Evolutionary conservation across 2,113 vertebrate species (phyloP).

Genomic region (Bubalus kerabau): DNA sequence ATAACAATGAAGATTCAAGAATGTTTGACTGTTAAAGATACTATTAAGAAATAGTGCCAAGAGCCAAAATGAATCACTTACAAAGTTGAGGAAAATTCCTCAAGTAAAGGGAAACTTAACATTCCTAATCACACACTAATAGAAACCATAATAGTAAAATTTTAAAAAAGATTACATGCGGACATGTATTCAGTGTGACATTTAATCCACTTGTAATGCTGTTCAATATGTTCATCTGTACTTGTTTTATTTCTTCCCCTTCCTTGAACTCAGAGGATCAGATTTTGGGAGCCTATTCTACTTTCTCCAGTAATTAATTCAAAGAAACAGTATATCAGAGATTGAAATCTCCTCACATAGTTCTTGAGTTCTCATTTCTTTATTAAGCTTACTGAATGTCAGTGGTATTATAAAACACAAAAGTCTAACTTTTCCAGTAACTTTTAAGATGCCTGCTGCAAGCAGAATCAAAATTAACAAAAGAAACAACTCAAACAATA

Average conservation of each 20-base stretch:
- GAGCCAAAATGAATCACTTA: background rate
- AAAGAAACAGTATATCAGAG: background rate
- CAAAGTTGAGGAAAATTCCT: background rate
- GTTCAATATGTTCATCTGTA: background rate
- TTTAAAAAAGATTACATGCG: background rate
- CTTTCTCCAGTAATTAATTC: slow-evolving; percentile 37
- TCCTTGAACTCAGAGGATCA: background rate
- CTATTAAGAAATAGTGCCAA: background rate
- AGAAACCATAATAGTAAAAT: background rate
- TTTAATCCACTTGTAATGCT: background rate
- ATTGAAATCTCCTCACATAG: background rate
- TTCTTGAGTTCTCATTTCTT: slow-evolving; percentile 8
- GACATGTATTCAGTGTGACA: background rate
- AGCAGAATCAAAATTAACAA: slow-evolving; percentile 37
- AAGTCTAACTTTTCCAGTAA: slow-evolving; percentile 34
- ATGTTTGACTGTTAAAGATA: background rate
- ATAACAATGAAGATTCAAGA: background rate
- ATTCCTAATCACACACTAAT: background rate
- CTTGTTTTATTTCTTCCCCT: background rate
- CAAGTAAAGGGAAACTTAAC: background rate
- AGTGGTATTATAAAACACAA: slow-evolving; percentile 27
- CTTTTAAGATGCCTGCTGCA: slow-evolving; percentile 3
- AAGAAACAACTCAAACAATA: slow-evolving; percentile 50
- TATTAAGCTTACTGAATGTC: slow-evolving; percentile 14
- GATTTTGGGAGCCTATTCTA: background rate